Conservation (phyloP, 2,888 invertebrate species). For the Synanthedon formicaeformis region DNA sequence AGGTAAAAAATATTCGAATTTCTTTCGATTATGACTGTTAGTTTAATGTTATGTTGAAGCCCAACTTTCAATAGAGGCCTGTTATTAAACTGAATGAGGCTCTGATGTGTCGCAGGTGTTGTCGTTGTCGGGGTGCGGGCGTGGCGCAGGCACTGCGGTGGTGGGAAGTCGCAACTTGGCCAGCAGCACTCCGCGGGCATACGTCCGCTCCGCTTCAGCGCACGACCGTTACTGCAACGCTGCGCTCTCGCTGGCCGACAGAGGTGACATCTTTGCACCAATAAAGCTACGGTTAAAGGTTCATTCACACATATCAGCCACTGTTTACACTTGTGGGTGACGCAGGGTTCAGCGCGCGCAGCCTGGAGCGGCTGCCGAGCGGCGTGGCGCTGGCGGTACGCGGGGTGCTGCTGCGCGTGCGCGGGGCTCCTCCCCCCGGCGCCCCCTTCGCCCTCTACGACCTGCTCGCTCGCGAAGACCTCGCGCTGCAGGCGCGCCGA, state of each 20-base stretch:
- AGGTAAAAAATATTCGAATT: slow-evolving; percentile 53
- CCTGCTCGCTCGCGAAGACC: slow-evolving; percentile 78
- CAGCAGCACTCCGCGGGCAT: slow-evolving; percentile 53
- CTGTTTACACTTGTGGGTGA: neutral
- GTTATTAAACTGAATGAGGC: neutral
- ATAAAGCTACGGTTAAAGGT: too few species aligned
- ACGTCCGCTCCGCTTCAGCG: slow-evolving; percentile 28
- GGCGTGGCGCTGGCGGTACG: slow-evolving; percentile 17
- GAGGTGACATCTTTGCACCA: slow-evolving; percentile 16
- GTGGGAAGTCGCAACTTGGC: slow-evolving; percentile 28
- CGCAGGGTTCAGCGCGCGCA: slow-evolving; percentile 74
- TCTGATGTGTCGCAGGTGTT: slow-evolving; percentile 24
- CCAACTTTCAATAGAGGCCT: neutral
- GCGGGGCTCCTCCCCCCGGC: slow-evolving; percentile 77
- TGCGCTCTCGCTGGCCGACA: slow-evolving; percentile 14
- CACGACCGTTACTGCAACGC: slow-evolving; percentile 3
- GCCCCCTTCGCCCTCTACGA: slow-evolving; percentile 80
- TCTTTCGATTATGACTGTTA: too few species aligned
- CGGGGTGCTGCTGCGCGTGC: slow-evolving; percentile 73
- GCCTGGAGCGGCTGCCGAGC: slow-evolving; percentile 76
- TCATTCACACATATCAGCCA: too few species aligned
- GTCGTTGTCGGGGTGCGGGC: slow-evolving; percentile 29
- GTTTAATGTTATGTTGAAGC: too few species aligned
- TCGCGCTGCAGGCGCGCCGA: slow-evolving; percentile 68
- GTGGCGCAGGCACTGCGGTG: slow-evolving; percentile 32